Base-by-base conservation (phyloP, 2,113 vertebrate species). In the Pseudorhombus dupliciocellatus region DNA sequence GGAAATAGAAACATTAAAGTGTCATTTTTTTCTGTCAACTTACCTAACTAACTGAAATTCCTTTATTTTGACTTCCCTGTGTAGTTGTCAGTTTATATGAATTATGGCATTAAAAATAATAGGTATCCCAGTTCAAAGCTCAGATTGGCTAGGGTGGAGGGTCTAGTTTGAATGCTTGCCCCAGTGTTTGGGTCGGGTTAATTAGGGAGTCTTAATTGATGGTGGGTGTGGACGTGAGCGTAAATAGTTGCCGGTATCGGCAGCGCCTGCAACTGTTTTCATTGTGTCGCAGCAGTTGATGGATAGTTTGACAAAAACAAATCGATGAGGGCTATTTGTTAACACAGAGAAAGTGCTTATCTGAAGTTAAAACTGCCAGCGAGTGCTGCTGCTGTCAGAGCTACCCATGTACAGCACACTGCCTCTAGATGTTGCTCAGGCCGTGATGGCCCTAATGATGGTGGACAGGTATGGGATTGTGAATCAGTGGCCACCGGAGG, bases 391-490 rank as follows among this genome's bases (percentile, higher is more conserved):
- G 59, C 73, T 30, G 42, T 53, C 70, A 73, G 58, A 50, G 24
- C 60, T 53, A n/a, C 46, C 22, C 7, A 2, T 58, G 37, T 53
- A 5, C 16, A 65, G 55, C 52, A 3, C 37, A 1, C 66, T 56
- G 71, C 60, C 65, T 24, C 42, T 28, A 24, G 44, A 53, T 53
- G 74, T 51, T 70, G 14, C 48, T 63, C 4, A n/a, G 12, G 42
- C 61, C 61, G 60, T 48, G 51, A 67, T 51, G 71, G 52, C 37
- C 50, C 16, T 84, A 80, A 90, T 81, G 52, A 60, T 48, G 55
- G 42, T n/a, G 40, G 89, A 89, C 84, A 87, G 81, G 77, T 70
- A 42, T 78, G 64, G 79, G 81, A 86, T 86, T 77, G 77, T 83
- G 80, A 83, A 78, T 87, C 84, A 81, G 78, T 70, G 83, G 24